Evolutionary conservation across 2,797 vertebrate genomes (phyloP).

Genomic region (Gymnopithys bicolor): DNA sequence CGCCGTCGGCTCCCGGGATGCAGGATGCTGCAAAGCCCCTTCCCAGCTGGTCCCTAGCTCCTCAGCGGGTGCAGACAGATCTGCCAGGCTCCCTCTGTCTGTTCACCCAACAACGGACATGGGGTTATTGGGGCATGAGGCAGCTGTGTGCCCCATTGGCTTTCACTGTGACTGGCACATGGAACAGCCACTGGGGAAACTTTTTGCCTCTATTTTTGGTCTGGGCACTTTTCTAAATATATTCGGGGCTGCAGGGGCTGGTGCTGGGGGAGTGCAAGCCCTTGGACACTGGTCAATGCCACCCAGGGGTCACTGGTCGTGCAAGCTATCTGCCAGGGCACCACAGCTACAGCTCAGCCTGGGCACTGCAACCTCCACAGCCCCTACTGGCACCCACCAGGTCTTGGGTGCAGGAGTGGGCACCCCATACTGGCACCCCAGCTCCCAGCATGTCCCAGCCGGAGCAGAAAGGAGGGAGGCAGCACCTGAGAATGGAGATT

Average conservation of each 20-base stretch:
- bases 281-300: conserved; percentile 36
- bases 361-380: background rate
- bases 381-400: background rate
- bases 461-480: conserved; percentile 35
- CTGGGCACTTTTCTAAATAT: conserved; percentile 65
- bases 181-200: conserved; percentile 14
- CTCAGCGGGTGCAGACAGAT: rapidly evolving
- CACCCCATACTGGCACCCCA: background rate
- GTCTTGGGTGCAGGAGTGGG: background rate
- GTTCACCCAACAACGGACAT: rapidly evolving
- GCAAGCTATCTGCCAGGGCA: background rate
- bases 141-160: background rate
- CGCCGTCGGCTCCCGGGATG: rapidly evolving
- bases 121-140: background rate
- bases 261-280: background rate
- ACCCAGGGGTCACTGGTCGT: conserved; percentile 12
- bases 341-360: rapidly evolving
- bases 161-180: conserved; percentile 27
- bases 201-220: conserved; percentile 65
- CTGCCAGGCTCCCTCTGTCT: background rate
- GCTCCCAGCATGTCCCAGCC: rapidly evolving
- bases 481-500: conserved; percentile 41
- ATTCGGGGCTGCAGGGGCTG: conserved; percentile 52
- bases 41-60: background rate
- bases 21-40: background rate